These are phyloP conservation scores for Leptatherina wallacei DNA, from an alignment of 2,797 vertebrate species.

Conservation along the genomic window DNA sequence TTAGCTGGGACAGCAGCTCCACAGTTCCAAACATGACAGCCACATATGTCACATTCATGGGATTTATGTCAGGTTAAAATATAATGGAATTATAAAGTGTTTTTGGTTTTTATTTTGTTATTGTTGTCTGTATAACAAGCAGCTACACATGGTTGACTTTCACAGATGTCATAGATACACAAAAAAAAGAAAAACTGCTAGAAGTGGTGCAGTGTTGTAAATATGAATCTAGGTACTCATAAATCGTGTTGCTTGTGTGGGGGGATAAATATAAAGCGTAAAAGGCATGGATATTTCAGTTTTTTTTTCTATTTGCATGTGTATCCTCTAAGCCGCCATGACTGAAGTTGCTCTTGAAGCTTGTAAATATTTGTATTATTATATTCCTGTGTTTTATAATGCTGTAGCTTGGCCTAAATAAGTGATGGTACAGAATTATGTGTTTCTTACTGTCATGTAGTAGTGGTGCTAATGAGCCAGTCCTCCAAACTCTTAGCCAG, in stretches of 20 bases:
- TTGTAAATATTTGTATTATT: slow-evolving; percentile 17
- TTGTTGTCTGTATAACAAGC: too few species aligned
- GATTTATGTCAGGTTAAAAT: not conserved
- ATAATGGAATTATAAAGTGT: not conserved
- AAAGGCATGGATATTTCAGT: slow-evolving; percentile 34
- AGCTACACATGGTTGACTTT: not conserved
- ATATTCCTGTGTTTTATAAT: not conserved
- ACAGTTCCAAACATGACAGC: not conserved
- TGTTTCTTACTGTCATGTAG: slow-evolving; percentile 18
- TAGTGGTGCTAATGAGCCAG: not conserved
- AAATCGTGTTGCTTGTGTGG: slow-evolving; percentile 27
- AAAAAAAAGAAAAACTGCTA: not conserved
- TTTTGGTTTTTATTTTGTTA: too few species aligned
- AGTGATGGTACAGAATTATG: slow-evolving; percentile 11
- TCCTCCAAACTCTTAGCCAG: slow-evolving; percentile 11
- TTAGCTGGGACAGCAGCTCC: not conserved
- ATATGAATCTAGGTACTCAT: slow-evolving; percentile 12
- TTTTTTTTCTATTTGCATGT: not conserved
- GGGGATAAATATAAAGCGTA: slow-evolving; percentile 29
- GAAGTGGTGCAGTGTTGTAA: slow-evolving; percentile 8
- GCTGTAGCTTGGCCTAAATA: slow-evolving; percentile 15
- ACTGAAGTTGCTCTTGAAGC: slow-evolving; percentile 8
- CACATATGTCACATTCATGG: not conserved
- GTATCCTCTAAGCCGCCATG: not conserved
- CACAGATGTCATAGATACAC: not conserved